A percentile compares a stretch with the other conserved stretches of the same genome.
These are phyloP conservation scores for Athripsodes cinereus DNA, from an alignment of 2,888 invertebrate species.

Conservation along the genomic window DNA sequence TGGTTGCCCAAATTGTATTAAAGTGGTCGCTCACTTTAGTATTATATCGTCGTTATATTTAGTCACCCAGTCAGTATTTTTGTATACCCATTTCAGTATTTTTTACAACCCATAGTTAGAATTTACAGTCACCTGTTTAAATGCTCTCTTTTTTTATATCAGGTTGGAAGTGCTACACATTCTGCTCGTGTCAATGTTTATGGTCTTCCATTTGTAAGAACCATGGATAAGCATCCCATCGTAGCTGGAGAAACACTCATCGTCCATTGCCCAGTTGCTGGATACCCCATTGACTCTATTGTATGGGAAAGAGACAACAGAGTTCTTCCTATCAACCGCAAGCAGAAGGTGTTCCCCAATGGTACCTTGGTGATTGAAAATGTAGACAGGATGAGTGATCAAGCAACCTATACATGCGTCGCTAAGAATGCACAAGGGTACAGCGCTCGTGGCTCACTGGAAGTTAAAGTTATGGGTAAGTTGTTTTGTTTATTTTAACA, in stretches of 20 bases:
- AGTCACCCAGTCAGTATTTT: too few species aligned
- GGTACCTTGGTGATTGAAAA: conserved; percentile 92
- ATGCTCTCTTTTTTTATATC: too few species aligned
- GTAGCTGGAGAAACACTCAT: conserved; percentile 86
- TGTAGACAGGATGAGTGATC: conserved; percentile 86
- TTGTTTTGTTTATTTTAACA: conserved; percentile 30
- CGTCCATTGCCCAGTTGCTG: conserved; percentile 90
- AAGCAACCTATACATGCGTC: conserved; percentile 91
- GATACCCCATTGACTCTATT: conserved; percentile 88
- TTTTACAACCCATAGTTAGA: too few species aligned
- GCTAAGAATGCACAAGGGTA: conserved; percentile 89
- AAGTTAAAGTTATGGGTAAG: conserved; percentile 97
- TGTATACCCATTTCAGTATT: too few species aligned
- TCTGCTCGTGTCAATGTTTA: conserved; percentile 83
- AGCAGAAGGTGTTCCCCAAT: conserved; percentile 89
- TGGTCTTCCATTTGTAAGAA: conserved; percentile 81
- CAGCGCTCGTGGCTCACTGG: conserved; percentile 79
- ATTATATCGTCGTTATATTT: too few species aligned
- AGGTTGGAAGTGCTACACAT: conserved; percentile 82
- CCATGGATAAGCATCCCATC: conserved; percentile 90
- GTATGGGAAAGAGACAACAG: conserved; percentile 94
- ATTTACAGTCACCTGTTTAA: too few species aligned
- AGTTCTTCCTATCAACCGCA: conserved; percentile 85
- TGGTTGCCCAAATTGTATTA: too few species aligned
- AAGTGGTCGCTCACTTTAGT: too few species aligned